phyloP scores from a whole-genome alignment of 2,113 vertebrate genomes.

The Cyanistes caeruleus region DNA sequence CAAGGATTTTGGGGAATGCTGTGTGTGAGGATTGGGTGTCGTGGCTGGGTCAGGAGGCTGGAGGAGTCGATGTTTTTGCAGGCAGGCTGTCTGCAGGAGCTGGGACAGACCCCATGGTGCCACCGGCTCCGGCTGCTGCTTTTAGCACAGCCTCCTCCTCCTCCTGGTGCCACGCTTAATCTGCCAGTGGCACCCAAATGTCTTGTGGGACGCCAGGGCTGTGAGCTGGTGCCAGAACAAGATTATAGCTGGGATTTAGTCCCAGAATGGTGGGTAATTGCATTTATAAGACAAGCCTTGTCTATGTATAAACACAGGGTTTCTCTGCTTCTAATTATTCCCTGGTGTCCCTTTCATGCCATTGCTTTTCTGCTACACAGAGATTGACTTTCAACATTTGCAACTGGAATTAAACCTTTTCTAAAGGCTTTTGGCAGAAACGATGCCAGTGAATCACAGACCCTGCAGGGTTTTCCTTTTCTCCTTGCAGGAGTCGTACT shows the following conservation, averaged over 20 bases:
- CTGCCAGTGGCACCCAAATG: constrained; percentile 44
- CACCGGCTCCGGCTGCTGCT: not conserved
- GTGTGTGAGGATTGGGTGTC: not conserved
- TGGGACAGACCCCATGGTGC: not conserved
- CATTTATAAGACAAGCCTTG: constrained; percentile 48
- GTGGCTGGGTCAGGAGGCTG: not conserved
- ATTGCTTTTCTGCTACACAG: not conserved
- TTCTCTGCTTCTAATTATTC: constrained; percentile 48
- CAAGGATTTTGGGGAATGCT: constrained; percentile 48
- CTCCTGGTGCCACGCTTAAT: constrained; percentile 30
- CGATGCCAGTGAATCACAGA: not conserved
- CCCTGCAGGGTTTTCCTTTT: not conserved
- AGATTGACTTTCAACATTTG: not conserved
- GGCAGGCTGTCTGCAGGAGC: constrained; percentile 1
- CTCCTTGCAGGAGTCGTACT: not conserved
- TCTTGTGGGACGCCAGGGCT: constrained; percentile 30
- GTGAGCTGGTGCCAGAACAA: constrained; percentile 45
- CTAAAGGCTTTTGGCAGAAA: not conserved
- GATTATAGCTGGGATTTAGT: constrained; percentile 40
- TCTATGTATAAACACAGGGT: constrained; percentile 57
- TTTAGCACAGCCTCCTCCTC: constrained; percentile 38
- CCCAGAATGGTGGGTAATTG: constrained; percentile 48
- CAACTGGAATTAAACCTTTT: constrained; percentile 7
- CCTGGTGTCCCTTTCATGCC: constrained; percentile 31
- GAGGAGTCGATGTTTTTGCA: not conserved